Evolutionary conservation across 1,140 invertebrate species (phyloP), one percentile per base, ranked within the genome.

Genomic region (Vanessa tameamea): DNA sequence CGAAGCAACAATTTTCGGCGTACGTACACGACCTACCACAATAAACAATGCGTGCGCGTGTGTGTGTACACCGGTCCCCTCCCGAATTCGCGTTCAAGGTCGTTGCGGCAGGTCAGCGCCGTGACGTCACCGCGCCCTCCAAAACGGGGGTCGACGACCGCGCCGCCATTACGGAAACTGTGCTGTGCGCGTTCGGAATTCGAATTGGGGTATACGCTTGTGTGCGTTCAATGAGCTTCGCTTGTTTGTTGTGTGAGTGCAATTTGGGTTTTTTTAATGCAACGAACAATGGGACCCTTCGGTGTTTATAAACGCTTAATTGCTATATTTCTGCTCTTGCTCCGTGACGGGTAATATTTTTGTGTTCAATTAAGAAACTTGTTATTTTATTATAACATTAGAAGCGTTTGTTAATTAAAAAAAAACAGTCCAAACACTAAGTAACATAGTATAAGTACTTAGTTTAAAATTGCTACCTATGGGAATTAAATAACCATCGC

Each of bases 101-200:
- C 88, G 71, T 84, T 90, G 83, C 82, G 90, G 88, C 83, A 92
- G 90, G 90, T 88, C 87, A 85, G 84, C 72, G 80, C 51, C 77
- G 85, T 91, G 90, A 91, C 89, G 90, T 92, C 89, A 92, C 81
- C 78, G 82, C 89, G 88, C 90, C 90, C 89, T 89, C 90, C 88
- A 92, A 92, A 92, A 86, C 86, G 68, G 82, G 84, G 90, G 87
- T 92, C 86, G 75, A 75, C 80, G 89, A 81, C 89, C 90, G 85
- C 82, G 85, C 81, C 82, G 88, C 85, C 87, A 90, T 87, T 79
- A 85, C 87, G 89, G 89, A 90, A 90, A 92, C 87, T 87, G 87
- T 86, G 86, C 79, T 87, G 83, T 82, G 87, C 88, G 90, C 89
- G 87, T 87, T 88, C 88, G 80, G 90, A 90, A 91, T 92, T 88